Evolutionary conservation across 2,113 vertebrate species (phyloP), one percentile per base, ranked within the genome.

Genomic region (Spilogale gracilis): DNA sequence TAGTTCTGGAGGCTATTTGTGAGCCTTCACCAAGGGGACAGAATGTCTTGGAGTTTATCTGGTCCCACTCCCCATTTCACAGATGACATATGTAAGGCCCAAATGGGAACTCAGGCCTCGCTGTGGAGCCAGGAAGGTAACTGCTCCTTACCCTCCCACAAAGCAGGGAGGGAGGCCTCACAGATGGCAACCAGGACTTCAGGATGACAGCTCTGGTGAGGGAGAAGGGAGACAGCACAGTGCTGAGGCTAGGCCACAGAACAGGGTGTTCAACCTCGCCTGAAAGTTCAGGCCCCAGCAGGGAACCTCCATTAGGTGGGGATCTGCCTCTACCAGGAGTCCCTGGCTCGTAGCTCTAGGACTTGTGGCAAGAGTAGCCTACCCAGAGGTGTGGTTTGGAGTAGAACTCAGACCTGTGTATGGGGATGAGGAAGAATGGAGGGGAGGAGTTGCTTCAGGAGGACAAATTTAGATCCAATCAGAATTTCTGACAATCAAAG

Each of bases 401-500:
- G 45, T 12, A 23, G 76, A 80, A 91, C 50, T 69, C 56, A 96
- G 67, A 71, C 14, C 27, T 25, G 10, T 1, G 3, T 38, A 20
- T 74, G 4, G 12, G 6, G 25, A 32, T 76, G 63, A 20, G 32
- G 32, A 56, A 61, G 20, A 2, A 32, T 23, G 43, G 30, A 45
- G 30, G 30, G 8, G 54, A n/a, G 52, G n/a, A 67, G 14, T 89
- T 65, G 48, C 38, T 78, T 83, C 58, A 30, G 48, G 43, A 91
- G 50, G 60, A 76, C 43, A 83, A 85, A 89, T 82, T 95, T 83
- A 92, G 43, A 92, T 92, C 43, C 30, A 86, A 48, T 86, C 25
- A 94, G 61, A 81, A 73, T 83, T 96, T 91, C 56, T 61, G 38
- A 92, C n/a, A 79, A 45, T 63, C 69, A 23, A 91, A 92, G n/a